Evolutionary conservation across 1,140 invertebrate species (phyloP).

Genomic region (Stegodyphus mimosarum): DNA sequence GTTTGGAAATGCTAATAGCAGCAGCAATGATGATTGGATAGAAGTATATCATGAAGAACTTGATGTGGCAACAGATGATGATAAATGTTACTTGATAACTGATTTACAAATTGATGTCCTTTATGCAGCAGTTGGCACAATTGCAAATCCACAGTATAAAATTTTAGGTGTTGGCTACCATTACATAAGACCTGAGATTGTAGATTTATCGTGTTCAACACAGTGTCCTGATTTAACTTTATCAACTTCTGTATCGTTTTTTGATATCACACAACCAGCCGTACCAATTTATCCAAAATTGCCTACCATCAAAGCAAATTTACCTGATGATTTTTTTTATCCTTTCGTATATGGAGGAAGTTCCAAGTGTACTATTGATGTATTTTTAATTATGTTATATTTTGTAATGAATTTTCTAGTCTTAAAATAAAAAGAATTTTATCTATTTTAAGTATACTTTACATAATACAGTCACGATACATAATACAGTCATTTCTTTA

Average conservation of each 20-base stretch:
- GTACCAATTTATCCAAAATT: slow-evolving; percentile 72
- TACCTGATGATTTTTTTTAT: slow-evolving; percentile 79
- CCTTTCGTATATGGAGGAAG: slow-evolving; percentile 71
- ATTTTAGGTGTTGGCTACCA: slow-evolving; percentile 71
- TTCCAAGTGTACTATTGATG: neutral
- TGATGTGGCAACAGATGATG: neutral
- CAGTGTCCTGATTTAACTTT: neutral
- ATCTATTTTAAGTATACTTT: neutral
- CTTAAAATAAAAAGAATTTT: neutral
- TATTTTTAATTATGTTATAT: neutral
- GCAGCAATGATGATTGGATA: slow-evolving; percentile 72
- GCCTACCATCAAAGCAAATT: slow-evolving; percentile 74
- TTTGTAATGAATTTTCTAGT: neutral
- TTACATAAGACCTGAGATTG: neutral
- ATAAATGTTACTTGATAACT: slow-evolving; percentile 68
- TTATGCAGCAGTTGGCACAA: slow-evolving; percentile 70
- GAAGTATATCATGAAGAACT: slow-evolving; percentile 67
- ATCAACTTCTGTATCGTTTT: slow-evolving; percentile 72
- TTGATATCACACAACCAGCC: slow-evolving; percentile 73
- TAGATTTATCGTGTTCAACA: neutral
- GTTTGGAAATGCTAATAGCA: slow-evolving; percentile 72
- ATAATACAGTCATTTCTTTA: too few species aligned
- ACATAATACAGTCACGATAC: too few species aligned
- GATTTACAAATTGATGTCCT: slow-evolving; percentile 71
- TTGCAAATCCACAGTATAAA: slow-evolving; percentile 69